These are phyloP conservation scores for Cepphus grylle DNA, from an alignment of 2,113 vertebrate species.

Conservation along the genomic window DNA sequence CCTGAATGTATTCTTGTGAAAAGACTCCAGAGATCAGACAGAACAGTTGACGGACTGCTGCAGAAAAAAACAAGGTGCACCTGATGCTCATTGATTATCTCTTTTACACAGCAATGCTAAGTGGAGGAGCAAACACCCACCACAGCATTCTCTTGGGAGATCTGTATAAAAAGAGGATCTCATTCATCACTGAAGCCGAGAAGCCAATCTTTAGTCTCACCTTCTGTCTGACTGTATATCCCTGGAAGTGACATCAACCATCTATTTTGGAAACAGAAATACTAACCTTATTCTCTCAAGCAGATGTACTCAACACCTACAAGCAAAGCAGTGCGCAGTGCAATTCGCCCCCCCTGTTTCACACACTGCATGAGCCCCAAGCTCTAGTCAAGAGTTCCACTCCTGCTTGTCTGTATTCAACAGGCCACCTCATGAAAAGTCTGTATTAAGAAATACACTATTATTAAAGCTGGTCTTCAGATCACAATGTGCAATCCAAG, in stretches of 20 bases:
- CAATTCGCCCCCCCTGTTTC: neutral
- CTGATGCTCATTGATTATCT: neutral
- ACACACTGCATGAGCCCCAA: neutral
- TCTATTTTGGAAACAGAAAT: neutral
- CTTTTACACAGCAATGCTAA: neutral
- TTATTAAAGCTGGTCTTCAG: neutral
- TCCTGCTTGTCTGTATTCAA: neutral
- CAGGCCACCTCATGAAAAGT: neutral
- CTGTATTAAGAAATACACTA: neutral
- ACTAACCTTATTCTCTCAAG: neutral
- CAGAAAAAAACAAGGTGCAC: neutral
- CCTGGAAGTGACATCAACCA: neutral
- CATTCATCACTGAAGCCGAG: neutral
- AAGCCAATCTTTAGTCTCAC: neutral
- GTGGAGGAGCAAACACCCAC: neutral
- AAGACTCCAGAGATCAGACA: neutral
- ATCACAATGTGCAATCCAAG: neutral
- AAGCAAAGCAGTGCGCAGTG: fast-evolving
- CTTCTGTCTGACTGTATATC: neutral
- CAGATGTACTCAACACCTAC: neutral
- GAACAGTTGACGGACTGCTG: neutral
- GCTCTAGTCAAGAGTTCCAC: neutral
- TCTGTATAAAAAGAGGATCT: too few relatives aligned
- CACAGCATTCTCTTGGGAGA: neutral
- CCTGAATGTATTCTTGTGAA: neutral